Evolutionary conservation across 2,113 vertebrate genomes (phyloP), one percentile per base, ranked within the genome.

Genomic region (Geothlypis trichas): DNA sequence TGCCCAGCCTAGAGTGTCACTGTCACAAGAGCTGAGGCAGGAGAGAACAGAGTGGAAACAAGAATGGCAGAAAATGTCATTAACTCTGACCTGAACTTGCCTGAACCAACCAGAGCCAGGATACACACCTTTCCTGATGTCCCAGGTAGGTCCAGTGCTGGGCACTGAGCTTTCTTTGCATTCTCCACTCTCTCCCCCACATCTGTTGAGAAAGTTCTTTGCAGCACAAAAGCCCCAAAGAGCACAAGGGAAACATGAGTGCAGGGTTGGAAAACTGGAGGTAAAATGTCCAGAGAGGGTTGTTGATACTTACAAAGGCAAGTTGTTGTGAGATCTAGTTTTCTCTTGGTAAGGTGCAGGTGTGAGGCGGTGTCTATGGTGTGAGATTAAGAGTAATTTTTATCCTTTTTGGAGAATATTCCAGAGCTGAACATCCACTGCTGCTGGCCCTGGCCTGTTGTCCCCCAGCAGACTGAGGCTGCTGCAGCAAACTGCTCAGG

Each of bases 31-130:
- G 31, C n/a, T 3, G 2, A 6, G 2, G 68, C 4, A 46, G 44
- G 19, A 46, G 9, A 20, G 44, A 46, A 3, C 44, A 46, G 19
- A 46, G 44, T 46, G 44, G 37, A 19, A 46, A 46, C 11, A 65
- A 94, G 28, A 39, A 94, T 95, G 79, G 46, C 83, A 54, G 89
- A 94, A 88, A 79, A 85, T 37, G 3, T 88, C 22, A 20, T 46
- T 46, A 20, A 46, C 44, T 46, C 79, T 63, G 75, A 82, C 31
- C 58, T 96, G 83, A 85, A 63, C 24, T 23, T 88, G 31, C 3
- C 37, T n/a, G 19, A 77, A 47, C 3, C 73, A 74, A 47, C 10
- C 19, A 57, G 8, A 13, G 6, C 65, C 37, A 54, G 20, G 42
- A 19, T 46, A 46, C 44, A 46, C 44, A 20, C 9, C 18, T 20